Evolutionary conservation across 2,113 vertebrate genomes (phyloP).

Genomic region (Alectura lathami): DNA sequence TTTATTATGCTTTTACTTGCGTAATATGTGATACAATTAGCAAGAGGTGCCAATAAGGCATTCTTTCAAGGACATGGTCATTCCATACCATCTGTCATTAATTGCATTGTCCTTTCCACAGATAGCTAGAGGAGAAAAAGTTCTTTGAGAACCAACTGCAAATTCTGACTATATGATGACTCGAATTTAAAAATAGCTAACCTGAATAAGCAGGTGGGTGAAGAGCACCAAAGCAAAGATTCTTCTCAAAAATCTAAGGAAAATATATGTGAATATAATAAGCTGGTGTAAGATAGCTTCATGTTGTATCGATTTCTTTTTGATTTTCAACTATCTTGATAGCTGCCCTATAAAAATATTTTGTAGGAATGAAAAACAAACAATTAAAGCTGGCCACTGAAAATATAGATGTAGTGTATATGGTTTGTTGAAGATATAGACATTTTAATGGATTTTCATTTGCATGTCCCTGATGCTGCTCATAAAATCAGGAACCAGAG

Average conservation of each 20-base stretch:
- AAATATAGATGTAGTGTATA: background rate
- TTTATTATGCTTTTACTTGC: conserved; percentile 99
- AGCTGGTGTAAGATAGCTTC: background rate
- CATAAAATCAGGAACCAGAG: conserved; percentile 27
- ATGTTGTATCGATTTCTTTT: background rate
- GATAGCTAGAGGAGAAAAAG: conserved; percentile 81
- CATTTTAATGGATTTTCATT: conserved; percentile 22
- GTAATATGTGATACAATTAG: conserved; percentile 97
- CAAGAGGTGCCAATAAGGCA: conserved; percentile 89
- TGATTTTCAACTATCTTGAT: background rate
- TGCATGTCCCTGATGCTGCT: background rate
- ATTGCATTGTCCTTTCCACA: conserved; percentile 87
- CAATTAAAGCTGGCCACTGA: conserved; percentile 7
- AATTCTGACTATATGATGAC: conserved; percentile 70
- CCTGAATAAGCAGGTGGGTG: background rate
- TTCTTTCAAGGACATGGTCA: conserved; percentile 92
- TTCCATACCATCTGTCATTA: conserved; percentile 94
- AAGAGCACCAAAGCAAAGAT: background rate
- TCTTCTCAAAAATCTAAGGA: background rate
- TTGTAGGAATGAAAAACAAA: conserved; percentile 18
- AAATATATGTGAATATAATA: background rate
- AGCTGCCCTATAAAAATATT: conserved; percentile 12
- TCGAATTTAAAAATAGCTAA: conserved; percentile 74
- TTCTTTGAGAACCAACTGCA: conserved; percentile 78
- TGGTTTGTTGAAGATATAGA: background rate